Evolutionary conservation across 2,888 invertebrate genomes (phyloP), one percentile per base, ranked within the genome.

Genomic region (Petrophora chlorosata): DNA sequence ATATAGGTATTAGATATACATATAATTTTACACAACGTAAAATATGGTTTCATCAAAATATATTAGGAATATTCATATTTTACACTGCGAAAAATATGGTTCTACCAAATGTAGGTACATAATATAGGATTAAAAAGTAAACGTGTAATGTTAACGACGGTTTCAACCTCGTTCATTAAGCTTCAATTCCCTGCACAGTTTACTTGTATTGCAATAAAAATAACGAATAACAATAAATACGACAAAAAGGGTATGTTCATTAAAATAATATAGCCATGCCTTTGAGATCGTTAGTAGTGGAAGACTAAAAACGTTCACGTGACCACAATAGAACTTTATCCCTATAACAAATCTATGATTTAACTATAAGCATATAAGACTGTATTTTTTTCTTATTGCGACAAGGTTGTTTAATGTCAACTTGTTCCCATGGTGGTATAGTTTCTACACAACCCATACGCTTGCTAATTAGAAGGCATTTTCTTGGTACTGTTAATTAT

Each of bases 401-500:
- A 39, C 26, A 39, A 17, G 14, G 33, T 45, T 32, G 17, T 3
- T 22, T 12, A 14, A 7, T 14, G 10, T 17, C 25, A 38, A 25
- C n/a, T 16, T 14, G 13, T 14, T 14, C 9, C 23, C 17, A n/a
- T 17, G 8, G 8, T 23, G n/a, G 30, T 25, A 25, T 5, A 32
- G 29, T 23, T 13, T 30, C 17, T 30, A 35, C 34, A 35, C 34
- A 38, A 26, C 32, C 14, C 38, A 38, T 48, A 42, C 14, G 33
- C 38, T 38, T 12, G 33, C 29, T 49, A 49, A 50, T 50, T 44
- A 39, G 39, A 13, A 44, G 39, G 42, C 23, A 49, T 49, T 49
- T 48, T 39, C 43, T 49, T 38, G 43, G 49, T 39, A 34, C 26
- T 49, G 43, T 32, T 49, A 49, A 49, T 49, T 39, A 43, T 13